phyloP scores from a whole-genome alignment of 2,888 invertebrate genomes.

The Campoletis raptor region DNA sequence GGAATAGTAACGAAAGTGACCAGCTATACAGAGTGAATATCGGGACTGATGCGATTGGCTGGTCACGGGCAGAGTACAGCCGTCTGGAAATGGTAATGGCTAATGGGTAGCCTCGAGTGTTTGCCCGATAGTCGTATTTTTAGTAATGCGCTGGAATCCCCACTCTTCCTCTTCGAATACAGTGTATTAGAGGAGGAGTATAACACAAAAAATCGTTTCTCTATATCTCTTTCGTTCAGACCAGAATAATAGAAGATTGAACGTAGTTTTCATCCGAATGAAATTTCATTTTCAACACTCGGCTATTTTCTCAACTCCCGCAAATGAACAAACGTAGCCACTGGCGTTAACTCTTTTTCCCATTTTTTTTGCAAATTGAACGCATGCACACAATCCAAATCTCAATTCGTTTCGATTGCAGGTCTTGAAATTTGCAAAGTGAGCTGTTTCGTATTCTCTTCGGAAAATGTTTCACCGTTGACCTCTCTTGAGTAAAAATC shows the following conservation, averaged over 20 bases:
- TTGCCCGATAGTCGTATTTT: constrained; percentile 77
- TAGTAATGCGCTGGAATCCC: constrained; percentile 70
- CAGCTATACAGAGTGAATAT: constrained; percentile 59
- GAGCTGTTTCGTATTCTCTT: constrained; percentile 58
- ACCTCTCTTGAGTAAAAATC: constrained; percentile 22
- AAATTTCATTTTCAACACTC: constrained; percentile 3
- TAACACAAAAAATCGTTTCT: constrained; percentile 33
- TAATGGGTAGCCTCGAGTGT: constrained; percentile 80
- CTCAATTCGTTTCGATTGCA: constrained; percentile 40
- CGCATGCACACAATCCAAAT: constrained; percentile 50
- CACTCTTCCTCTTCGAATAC: constrained; percentile 17
- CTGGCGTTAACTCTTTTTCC: constrained; percentile 16
- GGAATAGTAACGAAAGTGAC: constrained; percentile 63
- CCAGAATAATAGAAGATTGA: constrained; percentile 34
- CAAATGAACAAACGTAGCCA: constrained; percentile 7
- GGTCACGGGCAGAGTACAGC: constrained; percentile 54
- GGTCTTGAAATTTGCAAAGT: background rate
- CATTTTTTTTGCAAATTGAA: constrained; percentile 30
- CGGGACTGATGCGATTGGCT: constrained; percentile 53
- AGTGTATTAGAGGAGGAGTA: constrained; percentile 1
- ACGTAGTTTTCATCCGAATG: constrained; percentile 21
- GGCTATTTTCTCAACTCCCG: constrained; percentile 20
- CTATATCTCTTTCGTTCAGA: constrained; percentile 34
- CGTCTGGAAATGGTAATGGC: constrained; percentile 79
- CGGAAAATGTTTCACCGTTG: constrained; percentile 71